phyloP scores from a whole-genome alignment of 2,888 invertebrate genomes.

The Panorpa germanica region DNA sequence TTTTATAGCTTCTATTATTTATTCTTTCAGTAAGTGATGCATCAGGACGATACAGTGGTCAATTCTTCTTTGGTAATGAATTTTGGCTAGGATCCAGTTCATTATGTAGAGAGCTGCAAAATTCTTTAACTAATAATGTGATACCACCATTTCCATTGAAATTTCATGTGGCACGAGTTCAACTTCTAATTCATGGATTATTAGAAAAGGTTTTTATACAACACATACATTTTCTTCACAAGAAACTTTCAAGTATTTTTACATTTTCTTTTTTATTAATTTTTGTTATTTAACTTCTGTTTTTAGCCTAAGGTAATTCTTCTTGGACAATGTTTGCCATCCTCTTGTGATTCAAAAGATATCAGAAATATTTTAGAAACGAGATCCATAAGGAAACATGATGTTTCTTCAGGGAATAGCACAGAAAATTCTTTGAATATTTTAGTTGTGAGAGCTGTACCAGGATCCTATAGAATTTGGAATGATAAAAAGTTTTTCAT shows the following conservation, averaged over 20 bases:
- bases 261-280: too few relatives aligned
- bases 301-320: slow-evolving; percentile 43
- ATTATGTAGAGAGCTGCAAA: slow-evolving; percentile 45
- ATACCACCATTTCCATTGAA: slow-evolving; percentile 37
- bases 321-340: slow-evolving; percentile 57
- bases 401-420: slow-evolving; percentile 11
- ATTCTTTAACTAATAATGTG: slow-evolving; percentile 28
- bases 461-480: slow-evolving; percentile 42
- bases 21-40: slow-evolving; percentile 51
- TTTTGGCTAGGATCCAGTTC: slow-evolving; percentile 62
- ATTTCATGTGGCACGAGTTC: slow-evolving; percentile 44
- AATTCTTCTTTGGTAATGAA: slow-evolving; percentile 61
- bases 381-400: slow-evolving; percentile 2
- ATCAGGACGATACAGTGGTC: slow-evolving; percentile 59
- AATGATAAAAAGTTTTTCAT: slow-evolving; percentile 45
- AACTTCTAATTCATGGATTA: too few relatives aligned
- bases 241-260: too few relatives aligned
- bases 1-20: slow-evolving; percentile 11
- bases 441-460: slow-evolving; percentile 42
- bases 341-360: slow-evolving; percentile 37
- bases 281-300: too few relatives aligned
- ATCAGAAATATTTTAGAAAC: slow-evolving; percentile 25
- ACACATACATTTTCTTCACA: too few relatives aligned
- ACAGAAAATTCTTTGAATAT: too few relatives aligned
- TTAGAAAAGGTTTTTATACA: too few relatives aligned